Conservation (phyloP, 2,888 invertebrate genomes). For the Trichogramma dendrolimi region DNA sequence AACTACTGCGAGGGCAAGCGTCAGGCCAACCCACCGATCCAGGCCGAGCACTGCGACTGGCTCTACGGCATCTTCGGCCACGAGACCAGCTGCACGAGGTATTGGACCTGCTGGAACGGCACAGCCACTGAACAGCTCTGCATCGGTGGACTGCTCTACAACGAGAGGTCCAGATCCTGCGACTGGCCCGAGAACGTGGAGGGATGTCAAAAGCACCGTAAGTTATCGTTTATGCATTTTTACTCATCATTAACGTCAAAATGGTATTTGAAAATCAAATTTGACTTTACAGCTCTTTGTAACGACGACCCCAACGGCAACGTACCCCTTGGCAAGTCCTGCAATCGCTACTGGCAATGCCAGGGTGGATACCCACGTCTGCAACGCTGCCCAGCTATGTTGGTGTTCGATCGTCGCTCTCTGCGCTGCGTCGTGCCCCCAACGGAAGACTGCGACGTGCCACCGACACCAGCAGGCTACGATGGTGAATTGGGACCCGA, state of each 20-base stretch:
- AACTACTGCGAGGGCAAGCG: conserved; percentile 81
- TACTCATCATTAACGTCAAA: neutral
- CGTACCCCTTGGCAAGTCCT: conserved; percentile 85
- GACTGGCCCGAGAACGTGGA: conserved; percentile 94
- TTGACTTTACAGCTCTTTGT: conserved; percentile 68
- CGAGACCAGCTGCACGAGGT: conserved; percentile 87
- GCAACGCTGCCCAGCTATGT: conserved; percentile 84
- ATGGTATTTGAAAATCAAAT: neutral
- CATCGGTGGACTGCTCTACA: conserved; percentile 85
- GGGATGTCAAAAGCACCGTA: conserved; percentile 90
- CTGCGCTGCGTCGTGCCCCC: conserved; percentile 83
- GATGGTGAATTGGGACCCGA: conserved; percentile 44
- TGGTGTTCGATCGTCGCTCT: conserved; percentile 81
- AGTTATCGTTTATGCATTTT: conserved; percentile 51
- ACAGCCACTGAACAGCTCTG: conserved; percentile 89
- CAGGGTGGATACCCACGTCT: conserved; percentile 89
- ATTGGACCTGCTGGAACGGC: conserved; percentile 95
- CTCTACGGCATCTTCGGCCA: conserved; percentile 90
- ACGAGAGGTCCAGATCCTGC: conserved; percentile 84
- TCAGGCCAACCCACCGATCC: conserved; percentile 76
- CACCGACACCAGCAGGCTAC: conserved; percentile 64
- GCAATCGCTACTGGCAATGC: conserved; percentile 92
- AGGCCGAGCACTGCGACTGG: conserved; percentile 87
- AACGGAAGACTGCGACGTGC: conserved; percentile 83
- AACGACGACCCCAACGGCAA: conserved; percentile 89